Conservation (phyloP, 1,140 invertebrate species). For the Solenopsis fugax region DNA sequence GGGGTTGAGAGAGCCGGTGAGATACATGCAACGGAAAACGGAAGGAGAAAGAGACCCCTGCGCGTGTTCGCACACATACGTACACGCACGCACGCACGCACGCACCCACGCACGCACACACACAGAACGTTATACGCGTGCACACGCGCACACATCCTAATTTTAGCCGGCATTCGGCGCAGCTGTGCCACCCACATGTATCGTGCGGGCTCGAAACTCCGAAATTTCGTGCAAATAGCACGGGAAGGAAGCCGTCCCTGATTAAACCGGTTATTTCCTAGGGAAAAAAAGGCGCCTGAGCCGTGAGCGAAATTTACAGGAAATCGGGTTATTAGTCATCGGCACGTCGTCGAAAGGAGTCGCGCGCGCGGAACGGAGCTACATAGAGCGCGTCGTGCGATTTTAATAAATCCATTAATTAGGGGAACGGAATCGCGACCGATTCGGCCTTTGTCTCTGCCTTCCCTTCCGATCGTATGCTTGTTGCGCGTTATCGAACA, state of each 20-base stretch:
- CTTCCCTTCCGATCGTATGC: conserved; percentile 41
- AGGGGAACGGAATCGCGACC: conserved; percentile 46
- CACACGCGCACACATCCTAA: conserved; percentile 76
- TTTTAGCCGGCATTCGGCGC: conserved; percentile 81
- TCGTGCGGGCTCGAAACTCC: conserved; percentile 77
- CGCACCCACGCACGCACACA: conserved; percentile 46
- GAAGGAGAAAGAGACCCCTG: conserved; percentile 53
- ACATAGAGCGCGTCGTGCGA: conserved; percentile 19
- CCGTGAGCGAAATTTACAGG: conserved; percentile 73
- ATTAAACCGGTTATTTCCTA: conserved; percentile 79
- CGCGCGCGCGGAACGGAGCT: conserved; percentile 42
- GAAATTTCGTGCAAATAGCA: conserved; percentile 79
- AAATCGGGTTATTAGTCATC: conserved; percentile 77
- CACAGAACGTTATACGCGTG: not conserved
- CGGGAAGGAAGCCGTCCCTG: conserved; percentile 77
- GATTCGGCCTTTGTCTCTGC: conserved; percentile 37
- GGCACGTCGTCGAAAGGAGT: conserved; percentile 57
- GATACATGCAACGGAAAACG: conserved; percentile 51
- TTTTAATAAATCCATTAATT: conserved; percentile 67
- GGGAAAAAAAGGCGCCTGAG: conserved; percentile 67
- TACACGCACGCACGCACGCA: not conserved
- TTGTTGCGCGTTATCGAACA: conserved; percentile 33
- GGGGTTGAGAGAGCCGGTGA: conserved; percentile 56
- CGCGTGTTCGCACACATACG: conserved; percentile 21
- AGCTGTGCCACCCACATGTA: conserved; percentile 81